Conservation (phyloP, 2,888 invertebrate species). For the Scaptomyza cyrtandrae region DNA sequence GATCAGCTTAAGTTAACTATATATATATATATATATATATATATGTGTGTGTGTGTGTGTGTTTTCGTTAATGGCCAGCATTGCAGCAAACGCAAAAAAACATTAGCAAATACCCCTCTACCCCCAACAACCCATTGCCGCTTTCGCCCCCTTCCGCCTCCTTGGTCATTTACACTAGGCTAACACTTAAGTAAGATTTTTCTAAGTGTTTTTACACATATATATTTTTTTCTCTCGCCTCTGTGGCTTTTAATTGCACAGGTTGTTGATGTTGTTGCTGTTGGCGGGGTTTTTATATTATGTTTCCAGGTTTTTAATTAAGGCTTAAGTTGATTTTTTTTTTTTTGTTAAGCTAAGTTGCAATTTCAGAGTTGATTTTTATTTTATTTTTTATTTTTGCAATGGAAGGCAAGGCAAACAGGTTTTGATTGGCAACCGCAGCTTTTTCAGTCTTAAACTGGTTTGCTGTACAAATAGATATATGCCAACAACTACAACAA, state of each 20-base stretch:
- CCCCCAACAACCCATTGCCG: neutral
- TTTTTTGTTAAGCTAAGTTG: conserved; percentile 62
- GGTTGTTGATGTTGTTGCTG: conserved; percentile 56
- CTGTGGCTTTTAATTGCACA: conserved; percentile 69
- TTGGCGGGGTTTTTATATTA: conserved; percentile 64
- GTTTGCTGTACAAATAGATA: conserved; percentile 66
- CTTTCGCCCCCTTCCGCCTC: neutral
- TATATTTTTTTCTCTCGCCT: conserved; percentile 41
- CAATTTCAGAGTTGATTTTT: conserved; percentile 66
- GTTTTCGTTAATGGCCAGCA: conserved; percentile 57
- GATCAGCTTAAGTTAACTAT: conserved; percentile 59
- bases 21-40: too few relatives aligned
- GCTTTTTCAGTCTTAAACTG: conserved; percentile 58
- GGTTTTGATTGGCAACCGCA: conserved; percentile 71
- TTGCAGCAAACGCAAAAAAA: conserved; percentile 23
- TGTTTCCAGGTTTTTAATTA: conserved; percentile 79
- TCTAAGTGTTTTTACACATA: conserved; percentile 59
- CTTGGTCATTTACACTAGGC: conserved; percentile 60
- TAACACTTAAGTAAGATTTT: conserved; percentile 72
- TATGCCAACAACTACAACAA: conserved; percentile 53
- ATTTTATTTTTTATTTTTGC: conserved; percentile 48
- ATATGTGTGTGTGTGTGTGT: conserved; percentile 15
- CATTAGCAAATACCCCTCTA: conserved; percentile 28
- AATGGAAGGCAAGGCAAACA: conserved; percentile 67
- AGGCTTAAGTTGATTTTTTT: conserved; percentile 77